Base-by-base conservation (phyloP, 1,140 invertebrate species). In the Drosophila biarmipes region DNA sequence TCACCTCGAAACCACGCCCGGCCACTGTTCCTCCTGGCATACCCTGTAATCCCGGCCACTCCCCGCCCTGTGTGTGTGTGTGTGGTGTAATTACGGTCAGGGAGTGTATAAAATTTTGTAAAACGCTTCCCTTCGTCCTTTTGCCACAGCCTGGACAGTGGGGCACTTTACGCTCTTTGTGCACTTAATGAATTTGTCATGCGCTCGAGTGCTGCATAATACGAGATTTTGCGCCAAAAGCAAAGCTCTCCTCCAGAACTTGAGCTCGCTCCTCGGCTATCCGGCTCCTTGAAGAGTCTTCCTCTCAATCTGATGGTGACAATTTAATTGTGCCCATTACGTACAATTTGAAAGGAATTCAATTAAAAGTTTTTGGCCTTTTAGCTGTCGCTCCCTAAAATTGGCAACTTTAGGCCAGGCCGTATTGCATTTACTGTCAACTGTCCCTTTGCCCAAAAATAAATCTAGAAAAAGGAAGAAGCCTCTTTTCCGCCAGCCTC, bases 281-380 rank as follows among this genome's bases (percentile, higher is more conserved):
- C 24, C 19, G 31, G 29, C 29, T 52, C 34, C 62, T 46, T 46
- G n/a, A 46, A 35, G 51, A 31, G 29, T 31, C 29, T 31, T n/a
- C 29, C n/a, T 48, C 43, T 49, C 42, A 58, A 62, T 55, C 71
- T 66, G 71, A 79, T 61, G 66, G 75, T 77, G 76, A 87, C 84
- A 89, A 89, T 89, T 89, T 69, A 79, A 89, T 87, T 87, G 72
- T 80, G 67, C 75, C 75, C 75, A 87, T 87, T 87, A 84, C 71
- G 40, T 76, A 57, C 58, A 79, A 73, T 89, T 84, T 84, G 62
- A 85, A 89, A 63, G 71, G 73, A 89, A 89, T 89, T 89, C 84
- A 89, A 89, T 89, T 89, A 89, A 89, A 89, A 89, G 63, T 48
- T 89, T 82, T 77, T 45, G 58, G 74, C 62, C 76, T 69, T 49